Evolutionary conservation across 1,140 invertebrate genomes (phyloP).

Genomic region (Globodera ellingtonae): DNA sequence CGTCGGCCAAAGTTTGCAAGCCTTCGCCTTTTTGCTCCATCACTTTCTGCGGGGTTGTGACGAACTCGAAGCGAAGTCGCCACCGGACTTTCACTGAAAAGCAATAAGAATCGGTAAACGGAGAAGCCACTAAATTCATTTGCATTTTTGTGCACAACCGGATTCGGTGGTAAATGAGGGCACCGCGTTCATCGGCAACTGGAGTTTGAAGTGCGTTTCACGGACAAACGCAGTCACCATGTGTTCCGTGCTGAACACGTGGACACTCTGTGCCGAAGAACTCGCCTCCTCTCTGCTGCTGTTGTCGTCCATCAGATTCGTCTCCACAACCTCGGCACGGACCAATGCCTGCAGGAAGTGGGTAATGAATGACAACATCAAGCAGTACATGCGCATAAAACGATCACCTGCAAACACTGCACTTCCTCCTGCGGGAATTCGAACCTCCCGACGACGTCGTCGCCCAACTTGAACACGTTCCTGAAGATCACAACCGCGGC

Average conservation of each 20-base stretch:
- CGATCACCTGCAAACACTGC: slow-evolving; percentile 44
- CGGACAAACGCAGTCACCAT: slow-evolving; percentile 49
- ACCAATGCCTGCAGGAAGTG: slow-evolving; percentile 41
- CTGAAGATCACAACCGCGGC: slow-evolving; percentile 57
- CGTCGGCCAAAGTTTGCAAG: slow-evolving; percentile 31
- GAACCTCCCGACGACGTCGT: slow-evolving; percentile 52
- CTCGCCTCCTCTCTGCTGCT: background rate
- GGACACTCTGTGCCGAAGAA: slow-evolving; percentile 9
- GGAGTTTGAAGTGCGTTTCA: slow-evolving; percentile 54
- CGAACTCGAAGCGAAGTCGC: slow-evolving; percentile 63
- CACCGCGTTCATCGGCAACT: slow-evolving; percentile 51
- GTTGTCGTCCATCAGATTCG: slow-evolving; percentile 44
- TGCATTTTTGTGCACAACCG: slow-evolving; percentile 29
- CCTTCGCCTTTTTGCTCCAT: slow-evolving; percentile 30
- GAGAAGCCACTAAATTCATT: background rate
- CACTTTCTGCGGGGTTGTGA: slow-evolving; percentile 44
- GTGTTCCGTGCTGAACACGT: slow-evolving; percentile 34
- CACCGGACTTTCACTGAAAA: slow-evolving; percentile 61
- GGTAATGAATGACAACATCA: background rate
- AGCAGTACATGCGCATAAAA: slow-evolving; percentile 10
- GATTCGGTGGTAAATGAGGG: slow-evolving; percentile 59
- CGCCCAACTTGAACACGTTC: slow-evolving; percentile 58
- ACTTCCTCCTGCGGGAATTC: slow-evolving; percentile 50
- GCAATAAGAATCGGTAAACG: background rate
- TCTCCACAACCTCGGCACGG: slow-evolving; percentile 47